Conservation (phyloP, 2,797 vertebrate species). For the Pteronotus mesoamericanus region DNA sequence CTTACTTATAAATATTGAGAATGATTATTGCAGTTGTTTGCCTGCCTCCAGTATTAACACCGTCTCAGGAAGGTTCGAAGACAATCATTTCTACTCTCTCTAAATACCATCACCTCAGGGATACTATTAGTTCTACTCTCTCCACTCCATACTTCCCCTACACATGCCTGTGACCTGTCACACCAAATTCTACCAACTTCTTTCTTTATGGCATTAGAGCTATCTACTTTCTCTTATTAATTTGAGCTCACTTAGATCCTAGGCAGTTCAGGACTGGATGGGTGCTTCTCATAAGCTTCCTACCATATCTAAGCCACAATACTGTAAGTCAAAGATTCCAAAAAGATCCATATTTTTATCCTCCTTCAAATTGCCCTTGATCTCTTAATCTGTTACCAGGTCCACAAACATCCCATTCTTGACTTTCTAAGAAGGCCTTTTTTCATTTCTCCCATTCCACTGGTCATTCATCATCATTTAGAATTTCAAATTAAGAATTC, state of each 20-base stretch:
- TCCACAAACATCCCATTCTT: background rate
- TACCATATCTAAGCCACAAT: background rate
- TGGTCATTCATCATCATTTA: conserved; percentile 40
- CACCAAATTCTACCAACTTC: background rate
- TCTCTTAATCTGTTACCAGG: conserved; percentile 37
- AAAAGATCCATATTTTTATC: background rate
- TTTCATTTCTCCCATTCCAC: background rate
- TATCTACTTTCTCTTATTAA: conserved; percentile 25
- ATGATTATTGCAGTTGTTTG: conserved; percentile 2
- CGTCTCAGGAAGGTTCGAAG: background rate
- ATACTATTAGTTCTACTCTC: background rate
- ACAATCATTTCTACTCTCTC: conserved; percentile 4
- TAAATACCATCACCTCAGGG: background rate
- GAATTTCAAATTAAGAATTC: conserved; percentile 60
- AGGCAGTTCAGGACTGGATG: background rate
- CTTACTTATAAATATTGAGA: background rate
- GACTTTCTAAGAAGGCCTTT: conserved; percentile 11
- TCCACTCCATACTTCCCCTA: background rate
- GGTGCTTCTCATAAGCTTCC: background rate
- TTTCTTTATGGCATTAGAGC: background rate
- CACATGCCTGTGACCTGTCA: background rate
- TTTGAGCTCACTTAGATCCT: background rate
- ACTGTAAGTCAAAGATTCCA: background rate
- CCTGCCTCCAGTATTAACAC: background rate
- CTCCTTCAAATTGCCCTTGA: background rate